A percentile compares a stretch with the other conserved stretches of the same genome.
phyloP scores from a whole-genome alignment of 2,797 vertebrate genomes.

The Coreius guichenoti region DNA sequence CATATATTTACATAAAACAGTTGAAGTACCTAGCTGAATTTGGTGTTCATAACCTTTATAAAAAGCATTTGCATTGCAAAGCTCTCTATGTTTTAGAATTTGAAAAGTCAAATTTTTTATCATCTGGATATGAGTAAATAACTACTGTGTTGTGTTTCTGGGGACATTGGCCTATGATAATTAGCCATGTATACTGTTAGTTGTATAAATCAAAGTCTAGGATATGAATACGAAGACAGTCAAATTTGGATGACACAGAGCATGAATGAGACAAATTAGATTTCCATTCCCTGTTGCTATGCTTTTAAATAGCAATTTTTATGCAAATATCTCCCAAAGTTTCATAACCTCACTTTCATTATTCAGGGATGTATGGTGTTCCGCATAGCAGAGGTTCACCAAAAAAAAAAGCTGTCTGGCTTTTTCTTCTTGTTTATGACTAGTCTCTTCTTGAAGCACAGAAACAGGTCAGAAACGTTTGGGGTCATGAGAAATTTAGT shows the following conservation, averaged over 20 bases:
- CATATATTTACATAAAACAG: constrained; percentile 36
- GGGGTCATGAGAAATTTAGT: constrained; percentile 28
- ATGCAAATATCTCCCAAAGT: constrained; percentile 53
- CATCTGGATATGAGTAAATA: constrained; percentile 17
- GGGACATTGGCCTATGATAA: constrained; percentile 43
- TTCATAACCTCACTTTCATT: constrained; percentile 47
- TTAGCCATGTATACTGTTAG: constrained; percentile 17
- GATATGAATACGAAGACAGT: constrained; percentile 9
- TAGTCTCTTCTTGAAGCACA: constrained; percentile 22
- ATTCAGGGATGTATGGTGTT: constrained; percentile 31
- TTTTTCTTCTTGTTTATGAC: constrained; percentile 26
- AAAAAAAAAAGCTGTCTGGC: not conserved
- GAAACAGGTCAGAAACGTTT: constrained; percentile 13
- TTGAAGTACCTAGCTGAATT: not conserved
- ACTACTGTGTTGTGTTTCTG: constrained; percentile 21
- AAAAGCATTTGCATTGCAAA: constrained; percentile 18
- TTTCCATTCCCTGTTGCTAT: constrained; percentile 44
- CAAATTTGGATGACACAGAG: constrained; percentile 51
- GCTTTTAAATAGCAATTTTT: constrained; percentile 58
- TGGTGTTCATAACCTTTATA: constrained; percentile 23
- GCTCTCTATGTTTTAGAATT: not conserved
- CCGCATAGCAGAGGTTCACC: constrained; percentile 31
- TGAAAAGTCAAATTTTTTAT: constrained; percentile 21
- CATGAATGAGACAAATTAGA: constrained; percentile 60
- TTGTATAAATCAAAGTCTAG: constrained; percentile 37